Base-by-base conservation (phyloP, 2,797 vertebrate genomes). In the Adrianichthys oophorus region DNA sequence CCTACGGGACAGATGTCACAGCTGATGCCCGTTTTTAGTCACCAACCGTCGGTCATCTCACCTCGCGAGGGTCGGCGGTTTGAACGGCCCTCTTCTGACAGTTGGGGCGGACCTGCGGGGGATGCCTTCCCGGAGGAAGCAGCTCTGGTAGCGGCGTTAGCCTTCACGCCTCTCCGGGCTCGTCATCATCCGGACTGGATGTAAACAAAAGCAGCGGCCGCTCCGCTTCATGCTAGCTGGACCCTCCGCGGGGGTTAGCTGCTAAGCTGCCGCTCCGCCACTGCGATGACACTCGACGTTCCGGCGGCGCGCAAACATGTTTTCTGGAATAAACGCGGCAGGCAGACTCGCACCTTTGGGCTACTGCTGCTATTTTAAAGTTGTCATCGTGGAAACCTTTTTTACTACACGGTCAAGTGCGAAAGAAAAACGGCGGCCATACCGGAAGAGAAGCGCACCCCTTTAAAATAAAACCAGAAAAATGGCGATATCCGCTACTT, bases 171-270 rank as follows among this genome's bases (percentile, higher is more conserved):
- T 78, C 59, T 75, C 64, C 78, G 65, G 80, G 79, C 80, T 76
- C 82, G 23, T 79, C 74, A 46, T 79, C 75, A 53, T 52, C 74
- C n/a, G 52, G 64, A 49, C 80, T 62, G 79, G 69, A 84, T 77
- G 84, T 85, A 78, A 86, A 87, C 85, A 86, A 74, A 60, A 78
- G 78, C 72, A 24, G 67, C 66, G 53, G 47, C 63, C 55, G 76
- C 60, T 24, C 56, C 12, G 15, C 42, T 52, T 68, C 80, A 80
- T 82, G 77, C 67, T 83, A 79, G 68, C 81, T 46, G 41, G 45
- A 23, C 49, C 57, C 68, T 48, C 29, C 26, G 75, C 66, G 58
- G 37, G 26, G 56, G 61, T 60, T 18, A 37, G 32, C n/a, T 54
- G 57, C 8, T 48, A 69, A 61, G 48, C 14, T 41, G 62, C 46